These are phyloP conservation scores for Clitarchus hookeri DNA, from an alignment of 2,888 invertebrate genomes.

Conservation along the genomic window DNA sequence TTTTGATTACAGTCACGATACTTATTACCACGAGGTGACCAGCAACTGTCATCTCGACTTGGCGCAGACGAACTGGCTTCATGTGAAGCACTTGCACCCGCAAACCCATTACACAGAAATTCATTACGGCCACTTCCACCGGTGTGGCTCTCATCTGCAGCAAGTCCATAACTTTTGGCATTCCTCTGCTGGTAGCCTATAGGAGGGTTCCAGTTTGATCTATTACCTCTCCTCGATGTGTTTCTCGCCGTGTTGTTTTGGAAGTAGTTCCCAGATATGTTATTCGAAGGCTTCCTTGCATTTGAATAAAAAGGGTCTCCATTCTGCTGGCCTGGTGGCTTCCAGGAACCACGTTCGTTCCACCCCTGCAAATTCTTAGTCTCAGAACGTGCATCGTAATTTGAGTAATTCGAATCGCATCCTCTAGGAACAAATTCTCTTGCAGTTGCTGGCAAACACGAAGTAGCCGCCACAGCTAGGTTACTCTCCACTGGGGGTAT, in stretches of 20 bases:
- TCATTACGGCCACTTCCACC: not conserved
- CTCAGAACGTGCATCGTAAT: not conserved
- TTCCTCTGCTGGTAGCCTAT: not conserved
- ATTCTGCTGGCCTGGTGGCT: not conserved
- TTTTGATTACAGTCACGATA: conserved; percentile 15
- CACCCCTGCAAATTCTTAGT: not conserved
- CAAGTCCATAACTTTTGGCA: not conserved
- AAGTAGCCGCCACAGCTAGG: conserved; percentile 45
- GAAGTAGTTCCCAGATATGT: not conserved
- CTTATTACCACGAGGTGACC: not conserved
- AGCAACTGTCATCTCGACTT: not conserved
- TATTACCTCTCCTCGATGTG: not conserved
- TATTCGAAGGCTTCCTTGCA: not conserved
- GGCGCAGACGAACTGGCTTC: not conserved
- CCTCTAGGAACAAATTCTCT: conserved; percentile 61
- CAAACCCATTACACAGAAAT: not conserved
- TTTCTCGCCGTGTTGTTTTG: not conserved
- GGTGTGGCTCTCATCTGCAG: not conserved
- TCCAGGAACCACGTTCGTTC: not conserved
- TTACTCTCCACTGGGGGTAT: conserved; percentile 27
- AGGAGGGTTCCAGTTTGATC: not conserved
- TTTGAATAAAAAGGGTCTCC: not conserved
- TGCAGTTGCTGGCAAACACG: conserved; percentile 62
- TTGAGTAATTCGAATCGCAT: not conserved
- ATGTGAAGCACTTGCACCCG: not conserved